phyloP scores from a whole-genome alignment of 2,888 invertebrate species.

The Halictus quadricinctus region DNA sequence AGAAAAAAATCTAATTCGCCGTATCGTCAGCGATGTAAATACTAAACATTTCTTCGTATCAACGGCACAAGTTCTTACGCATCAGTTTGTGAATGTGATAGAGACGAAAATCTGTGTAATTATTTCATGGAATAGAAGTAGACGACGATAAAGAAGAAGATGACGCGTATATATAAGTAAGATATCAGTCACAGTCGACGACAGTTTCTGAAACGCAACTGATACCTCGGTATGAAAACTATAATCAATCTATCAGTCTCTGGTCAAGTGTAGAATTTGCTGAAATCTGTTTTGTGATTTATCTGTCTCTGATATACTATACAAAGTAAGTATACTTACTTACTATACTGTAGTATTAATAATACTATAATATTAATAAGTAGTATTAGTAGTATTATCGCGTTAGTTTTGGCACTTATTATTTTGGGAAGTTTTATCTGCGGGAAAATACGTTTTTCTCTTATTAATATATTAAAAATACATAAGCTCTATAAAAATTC shows the following conservation, averaged over 20 bases:
- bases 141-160: neutral
- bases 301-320: neutral
- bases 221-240: constrained; percentile 23
- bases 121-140: constrained; percentile 19
- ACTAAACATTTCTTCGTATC: constrained; percentile 63
- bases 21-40: constrained; percentile 37
- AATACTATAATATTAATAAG: neutral
- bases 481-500: neutral
- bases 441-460: neutral
- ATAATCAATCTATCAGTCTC: neutral
- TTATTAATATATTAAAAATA: neutral
- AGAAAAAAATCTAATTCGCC: constrained; percentile 30
- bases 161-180: constrained; percentile 52
- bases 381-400: neutral
- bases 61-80: neutral
- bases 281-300: neutral
- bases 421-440: neutral
- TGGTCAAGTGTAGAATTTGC: neutral
- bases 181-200: constrained; percentile 32
- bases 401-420: neutral
- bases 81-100: constrained; percentile 23
- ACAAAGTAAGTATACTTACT: constrained; percentile 33
- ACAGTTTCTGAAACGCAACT: constrained; percentile 49
- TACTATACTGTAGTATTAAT: too few relatives aligned
- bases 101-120: constrained; percentile 24